Percentiles rank a stretch among this genome's conserved stretches.
phyloP scores from a whole-genome alignment of 2,113 vertebrate species.

The Suricata suricatta region DNA sequence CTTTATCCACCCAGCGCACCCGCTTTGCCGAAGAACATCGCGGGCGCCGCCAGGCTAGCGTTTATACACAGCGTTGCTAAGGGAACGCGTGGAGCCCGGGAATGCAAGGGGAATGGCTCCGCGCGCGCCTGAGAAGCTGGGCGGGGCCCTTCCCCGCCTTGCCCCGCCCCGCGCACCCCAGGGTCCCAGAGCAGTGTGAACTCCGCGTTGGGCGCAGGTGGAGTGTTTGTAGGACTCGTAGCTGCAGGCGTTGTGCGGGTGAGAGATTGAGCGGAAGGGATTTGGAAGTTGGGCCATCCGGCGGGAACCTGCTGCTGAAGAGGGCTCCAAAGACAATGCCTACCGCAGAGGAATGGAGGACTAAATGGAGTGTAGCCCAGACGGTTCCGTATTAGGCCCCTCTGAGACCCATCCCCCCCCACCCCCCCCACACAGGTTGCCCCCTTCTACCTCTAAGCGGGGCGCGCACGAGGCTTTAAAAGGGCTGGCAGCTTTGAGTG shows the following conservation, averaged over 20 bases:
- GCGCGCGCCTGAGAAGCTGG: not conserved
- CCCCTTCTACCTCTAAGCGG: not conserved
- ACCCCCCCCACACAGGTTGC: not conserved
- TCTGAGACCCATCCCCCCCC: not conserved
- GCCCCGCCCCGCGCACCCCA: not conserved
- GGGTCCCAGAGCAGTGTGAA: not conserved
- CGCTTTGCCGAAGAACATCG: not conserved
- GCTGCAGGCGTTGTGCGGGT: not conserved
- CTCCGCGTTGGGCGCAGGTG: accelerated
- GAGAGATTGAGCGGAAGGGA: not conserved
- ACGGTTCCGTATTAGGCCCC: accelerated
- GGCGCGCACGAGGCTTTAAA: not conserved
- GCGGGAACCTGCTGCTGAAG: not conserved
- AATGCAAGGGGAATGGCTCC: accelerated
- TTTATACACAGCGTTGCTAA: slow-evolving; percentile 37
- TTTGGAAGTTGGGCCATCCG: not conserved
- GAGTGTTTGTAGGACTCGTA: not conserved
- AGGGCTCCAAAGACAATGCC: not conserved
- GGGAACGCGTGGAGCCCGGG: not conserved
- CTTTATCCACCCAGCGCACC: not conserved
- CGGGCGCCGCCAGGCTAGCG: accelerated
- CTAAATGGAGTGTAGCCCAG: not conserved
- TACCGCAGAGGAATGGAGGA: not conserved
- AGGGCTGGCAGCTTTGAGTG: not conserved
- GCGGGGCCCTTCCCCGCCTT: no score